These are phyloP conservation scores for Tetragonula carbonaria DNA, from an alignment of 2,888 invertebrate genomes.

Conservation along the genomic window DNA sequence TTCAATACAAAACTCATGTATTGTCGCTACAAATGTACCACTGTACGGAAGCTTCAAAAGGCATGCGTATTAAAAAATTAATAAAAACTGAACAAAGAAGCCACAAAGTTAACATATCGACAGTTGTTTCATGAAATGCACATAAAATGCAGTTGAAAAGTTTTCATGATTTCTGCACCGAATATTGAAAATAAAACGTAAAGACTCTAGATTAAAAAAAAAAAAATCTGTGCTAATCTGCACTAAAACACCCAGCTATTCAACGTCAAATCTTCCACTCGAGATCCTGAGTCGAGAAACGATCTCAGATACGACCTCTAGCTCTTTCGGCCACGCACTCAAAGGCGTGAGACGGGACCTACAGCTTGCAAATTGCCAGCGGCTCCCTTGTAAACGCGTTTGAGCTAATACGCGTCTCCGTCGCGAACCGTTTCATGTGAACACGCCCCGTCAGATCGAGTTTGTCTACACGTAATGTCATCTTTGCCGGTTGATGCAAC, in stretches of 20 bases:
- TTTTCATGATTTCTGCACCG: too few relatives aligned
- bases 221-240: too few relatives aligned
- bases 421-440: constrained; percentile 51
- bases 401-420: constrained; percentile 30
- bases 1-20: too few relatives aligned
- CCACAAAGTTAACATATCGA: too few relatives aligned
- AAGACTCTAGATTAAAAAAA: too few relatives aligned
- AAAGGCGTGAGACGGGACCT: neutral
- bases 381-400: constrained; percentile 10
- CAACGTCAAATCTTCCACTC: neutral
- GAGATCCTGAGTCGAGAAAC: neutral
- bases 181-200: too few relatives aligned
- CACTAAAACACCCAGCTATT: neutral
- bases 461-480: constrained; percentile 56
- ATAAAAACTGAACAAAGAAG: too few relatives aligned
- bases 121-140: too few relatives aligned
- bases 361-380: constrained; percentile 15
- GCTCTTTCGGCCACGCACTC: neutral
- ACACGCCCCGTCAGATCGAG: constrained; percentile 52
- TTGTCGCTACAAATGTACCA: too few relatives aligned
- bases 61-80: too few relatives aligned
- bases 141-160: too few relatives aligned
- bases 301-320: neutral
- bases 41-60: too few relatives aligned
- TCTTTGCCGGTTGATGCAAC: constrained; percentile 43